phyloP scores from a whole-genome alignment of 2,888 invertebrate species.

The Ormia ochracea region DNA sequence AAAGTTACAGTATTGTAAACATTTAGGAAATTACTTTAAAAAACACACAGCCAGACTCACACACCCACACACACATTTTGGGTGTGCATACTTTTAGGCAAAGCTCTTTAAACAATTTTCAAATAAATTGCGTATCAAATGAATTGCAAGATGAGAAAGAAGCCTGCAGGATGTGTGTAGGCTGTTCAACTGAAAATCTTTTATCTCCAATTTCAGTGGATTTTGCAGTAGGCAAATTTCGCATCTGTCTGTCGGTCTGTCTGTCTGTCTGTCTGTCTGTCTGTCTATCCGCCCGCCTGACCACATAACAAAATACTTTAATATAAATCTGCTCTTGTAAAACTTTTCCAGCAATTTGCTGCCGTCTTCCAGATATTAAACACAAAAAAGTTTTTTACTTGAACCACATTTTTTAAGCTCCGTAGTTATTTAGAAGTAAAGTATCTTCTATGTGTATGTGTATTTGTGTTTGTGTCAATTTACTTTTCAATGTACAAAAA shows the following conservation, averaged over 20 bases:
- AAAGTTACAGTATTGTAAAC: slow-evolving; percentile 13
- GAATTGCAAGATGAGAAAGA: slow-evolving; percentile 26
- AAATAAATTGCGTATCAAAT: slow-evolving; percentile 26
- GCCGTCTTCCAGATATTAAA: background rate
- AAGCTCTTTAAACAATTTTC: slow-evolving; percentile 18
- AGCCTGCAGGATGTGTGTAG: background rate
- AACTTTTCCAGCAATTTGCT: slow-evolving; percentile 5
- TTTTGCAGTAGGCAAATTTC: background rate
- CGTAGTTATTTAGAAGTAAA: slow-evolving; percentile 19
- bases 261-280: background rate
- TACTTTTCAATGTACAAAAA: no score
- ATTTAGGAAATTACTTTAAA: slow-evolving; percentile 20
- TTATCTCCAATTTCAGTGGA: background rate
- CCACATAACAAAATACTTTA: slow-evolving; percentile 43
- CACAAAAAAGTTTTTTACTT: slow-evolving; percentile 19
- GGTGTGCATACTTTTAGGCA: slow-evolving; percentile 34
- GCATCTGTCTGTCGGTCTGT: background rate
- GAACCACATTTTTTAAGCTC: slow-evolving; percentile 27
- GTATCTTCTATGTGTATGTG: no score
- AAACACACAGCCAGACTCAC: slow-evolving; percentile 7
- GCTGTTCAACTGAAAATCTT: background rate
- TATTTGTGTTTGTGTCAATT: no score
- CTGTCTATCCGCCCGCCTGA: background rate
- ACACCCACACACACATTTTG: background rate
- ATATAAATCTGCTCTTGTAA: slow-evolving; percentile 34